These are phyloP conservation scores for Neodontobutis hainanensis DNA, from an alignment of 2,113 vertebrate genomes.

Conservation along the genomic window DNA sequence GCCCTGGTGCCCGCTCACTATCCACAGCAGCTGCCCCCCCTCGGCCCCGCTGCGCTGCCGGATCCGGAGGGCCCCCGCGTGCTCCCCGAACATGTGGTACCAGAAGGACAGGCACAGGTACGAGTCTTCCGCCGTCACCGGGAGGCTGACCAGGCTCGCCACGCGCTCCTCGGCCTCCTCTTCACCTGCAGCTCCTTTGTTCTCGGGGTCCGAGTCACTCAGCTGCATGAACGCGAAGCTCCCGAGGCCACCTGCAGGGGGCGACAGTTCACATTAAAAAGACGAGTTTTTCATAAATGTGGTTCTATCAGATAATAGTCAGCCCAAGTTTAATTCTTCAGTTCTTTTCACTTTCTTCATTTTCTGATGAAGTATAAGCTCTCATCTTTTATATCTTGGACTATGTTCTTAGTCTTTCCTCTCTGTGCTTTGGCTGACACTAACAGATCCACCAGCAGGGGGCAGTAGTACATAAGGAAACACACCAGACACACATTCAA, in stretches of 20 bases:
- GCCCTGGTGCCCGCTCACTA: constrained; percentile 79
- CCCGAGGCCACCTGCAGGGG: constrained; percentile 84
- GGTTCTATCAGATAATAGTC: no score
- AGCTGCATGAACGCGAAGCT: constrained; percentile 92
- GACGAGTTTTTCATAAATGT: no score
- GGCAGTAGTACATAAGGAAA: constrained; percentile 31
- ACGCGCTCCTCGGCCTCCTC: constrained; percentile 77
- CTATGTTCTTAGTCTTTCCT: no score
- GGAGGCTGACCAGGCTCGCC: constrained; percentile 80
- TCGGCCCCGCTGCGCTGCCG: constrained; percentile 80
- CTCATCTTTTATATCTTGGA: no score
- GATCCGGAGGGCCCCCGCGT: constrained; percentile 83
- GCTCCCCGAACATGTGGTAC: constrained; percentile 87
- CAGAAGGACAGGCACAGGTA: constrained; percentile 95
- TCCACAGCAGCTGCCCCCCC: constrained; percentile 80
- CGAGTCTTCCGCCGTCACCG: constrained; percentile 78
- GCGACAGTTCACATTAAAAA: neutral
- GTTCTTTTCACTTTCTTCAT: no score
- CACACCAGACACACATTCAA: neutral
- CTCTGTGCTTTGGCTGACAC: no score
- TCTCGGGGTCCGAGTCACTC: constrained; percentile 32
- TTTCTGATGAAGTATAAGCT: no score
- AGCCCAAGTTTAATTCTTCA: no score
- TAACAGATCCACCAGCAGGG: constrained; percentile 76
- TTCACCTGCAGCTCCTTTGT: neutral